Conservation (phyloP, 2,888 invertebrate genomes). For the Tetramorium bicarinatum region DNA sequence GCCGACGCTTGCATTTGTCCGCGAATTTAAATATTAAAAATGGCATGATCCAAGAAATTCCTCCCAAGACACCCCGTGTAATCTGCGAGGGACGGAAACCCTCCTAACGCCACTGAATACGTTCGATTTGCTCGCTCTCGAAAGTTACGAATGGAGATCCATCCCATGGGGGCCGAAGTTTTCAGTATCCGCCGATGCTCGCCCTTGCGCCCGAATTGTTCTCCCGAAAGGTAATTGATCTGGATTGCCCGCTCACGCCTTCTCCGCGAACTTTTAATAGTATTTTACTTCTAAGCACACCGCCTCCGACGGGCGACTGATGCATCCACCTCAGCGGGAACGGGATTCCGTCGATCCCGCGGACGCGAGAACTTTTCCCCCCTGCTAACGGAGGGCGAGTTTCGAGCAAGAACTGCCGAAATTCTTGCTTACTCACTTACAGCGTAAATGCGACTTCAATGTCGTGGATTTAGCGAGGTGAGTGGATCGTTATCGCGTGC, state of each 20-base stretch:
- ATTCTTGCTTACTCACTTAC: constrained; percentile 40
- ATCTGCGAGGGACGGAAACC: constrained; percentile 32
- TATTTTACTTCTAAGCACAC: constrained; percentile 65
- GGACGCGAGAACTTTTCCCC: constrained; percentile 1
- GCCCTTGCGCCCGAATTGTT: constrained; percentile 67
- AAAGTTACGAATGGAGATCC: constrained; percentile 65
- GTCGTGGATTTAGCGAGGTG: constrained; percentile 19
- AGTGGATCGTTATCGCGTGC: constrained; percentile 21
- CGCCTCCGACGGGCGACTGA: neutral
- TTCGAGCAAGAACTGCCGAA: constrained; percentile 25
- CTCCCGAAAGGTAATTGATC: constrained; percentile 74
- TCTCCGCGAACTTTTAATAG: constrained; percentile 74
- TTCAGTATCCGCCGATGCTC: constrained; percentile 43
- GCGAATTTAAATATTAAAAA: constrained; percentile 26
- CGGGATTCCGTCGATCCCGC: constrained; percentile 54
- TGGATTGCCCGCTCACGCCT: constrained; percentile 65
- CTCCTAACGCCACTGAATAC: constrained; percentile 36
- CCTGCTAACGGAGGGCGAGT: neutral
- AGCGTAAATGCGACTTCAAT: constrained; percentile 42
- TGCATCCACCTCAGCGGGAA: constrained; percentile 29
- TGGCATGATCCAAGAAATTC: neutral
- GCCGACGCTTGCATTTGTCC: neutral
- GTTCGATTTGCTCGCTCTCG: constrained; percentile 63
- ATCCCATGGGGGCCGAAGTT: constrained; percentile 50
- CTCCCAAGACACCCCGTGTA: constrained; percentile 12